Evolutionary conservation across 2,797 vertebrate genomes (phyloP), one percentile per base, ranked within the genome.

Genomic region (Choloepus didactylus): DNA sequence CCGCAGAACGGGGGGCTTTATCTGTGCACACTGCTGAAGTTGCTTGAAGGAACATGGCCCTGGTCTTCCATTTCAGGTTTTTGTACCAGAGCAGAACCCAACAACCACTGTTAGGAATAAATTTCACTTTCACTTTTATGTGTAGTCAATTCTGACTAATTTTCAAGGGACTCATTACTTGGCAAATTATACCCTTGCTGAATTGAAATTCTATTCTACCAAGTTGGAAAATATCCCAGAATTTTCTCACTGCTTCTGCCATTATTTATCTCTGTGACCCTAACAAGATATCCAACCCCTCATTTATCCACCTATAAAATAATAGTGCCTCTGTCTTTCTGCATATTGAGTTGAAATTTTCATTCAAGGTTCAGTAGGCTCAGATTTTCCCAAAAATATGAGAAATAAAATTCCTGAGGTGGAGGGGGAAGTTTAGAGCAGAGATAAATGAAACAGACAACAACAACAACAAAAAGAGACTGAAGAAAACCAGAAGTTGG

Each of bases 361-460:
- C 66, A 85, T 38, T 82, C 51, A 76, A 1, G 2, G 35, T 60
- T 54, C 54, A 69, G 10, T 62, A 84, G 44, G 66, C 76, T 90
- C 56, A 60, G 21, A 41, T 67, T 86, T 92, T 91, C 46, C 93
- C 59, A 69, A 79, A 91, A 89, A 72, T 41, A 31, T 95, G 11
- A 95, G 51, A 79, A 88, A 93, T 96, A 80, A 93, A 95, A 73
- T 59, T 87, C 27, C 59, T 56, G 35, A 49, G 25, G 35, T 35
- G 35, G 35, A 35, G 35, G 35, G 35, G 35, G 46, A 49, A 49
- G 46, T 5, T 49, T 49, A 49, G 46, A 49, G 46, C 46, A 49
- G 46, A 49, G 10, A 49, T 10, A 49, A 49, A 49, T 49, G 46
- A 49, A 49, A 49, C 10, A 7, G 46, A 49, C 6, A 49, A 49